These are phyloP conservation scores for Hyposmocoma kahamanoa DNA, from an alignment of 1,140 invertebrate genomes.

Conservation along the genomic window DNA sequence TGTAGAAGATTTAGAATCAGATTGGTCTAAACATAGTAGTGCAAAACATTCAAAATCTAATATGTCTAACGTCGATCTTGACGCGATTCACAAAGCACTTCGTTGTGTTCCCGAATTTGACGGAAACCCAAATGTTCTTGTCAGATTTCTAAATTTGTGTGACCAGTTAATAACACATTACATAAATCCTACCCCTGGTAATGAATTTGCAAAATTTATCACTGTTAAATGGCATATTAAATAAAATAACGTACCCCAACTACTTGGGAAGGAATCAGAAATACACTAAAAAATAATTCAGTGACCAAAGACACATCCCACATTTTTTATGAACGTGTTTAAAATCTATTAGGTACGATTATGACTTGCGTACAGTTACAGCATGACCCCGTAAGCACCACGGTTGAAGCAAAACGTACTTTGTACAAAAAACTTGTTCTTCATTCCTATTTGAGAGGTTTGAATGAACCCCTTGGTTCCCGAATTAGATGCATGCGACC, in stretches of 20 bases:
- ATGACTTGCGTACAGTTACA: constrained; percentile 4
- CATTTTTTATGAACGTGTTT: constrained; percentile 1
- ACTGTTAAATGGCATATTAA: constrained; percentile 1
- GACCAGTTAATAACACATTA: background rate
- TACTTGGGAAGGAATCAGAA: constrained; percentile 3
- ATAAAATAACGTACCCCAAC: constrained; percentile 1
- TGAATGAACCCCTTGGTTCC: constrained; percentile 7
- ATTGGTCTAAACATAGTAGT: background rate
- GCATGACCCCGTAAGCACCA: background rate
- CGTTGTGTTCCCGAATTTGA: background rate
- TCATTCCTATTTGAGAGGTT: constrained; percentile 1
- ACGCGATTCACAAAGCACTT: constrained; percentile 3
- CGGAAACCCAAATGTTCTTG: background rate
- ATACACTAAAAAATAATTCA: constrained; percentile 2
- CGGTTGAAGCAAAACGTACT: constrained; percentile 1
- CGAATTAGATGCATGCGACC: constrained; percentile 7
- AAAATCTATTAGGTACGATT: background rate
- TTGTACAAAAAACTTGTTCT: constrained; percentile 5
- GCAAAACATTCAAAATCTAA: background rate
- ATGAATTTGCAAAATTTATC: constrained; percentile 1
- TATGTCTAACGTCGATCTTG: constrained; percentile 3
- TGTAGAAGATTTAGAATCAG: background rate
- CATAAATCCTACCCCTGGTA: constrained; percentile 1
- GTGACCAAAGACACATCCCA: constrained; percentile 3
- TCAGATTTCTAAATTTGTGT: constrained; percentile 3